These are phyloP conservation scores for Pedetes capensis DNA, from an alignment of 2,113 vertebrate genomes.

Conservation along the genomic window DNA sequence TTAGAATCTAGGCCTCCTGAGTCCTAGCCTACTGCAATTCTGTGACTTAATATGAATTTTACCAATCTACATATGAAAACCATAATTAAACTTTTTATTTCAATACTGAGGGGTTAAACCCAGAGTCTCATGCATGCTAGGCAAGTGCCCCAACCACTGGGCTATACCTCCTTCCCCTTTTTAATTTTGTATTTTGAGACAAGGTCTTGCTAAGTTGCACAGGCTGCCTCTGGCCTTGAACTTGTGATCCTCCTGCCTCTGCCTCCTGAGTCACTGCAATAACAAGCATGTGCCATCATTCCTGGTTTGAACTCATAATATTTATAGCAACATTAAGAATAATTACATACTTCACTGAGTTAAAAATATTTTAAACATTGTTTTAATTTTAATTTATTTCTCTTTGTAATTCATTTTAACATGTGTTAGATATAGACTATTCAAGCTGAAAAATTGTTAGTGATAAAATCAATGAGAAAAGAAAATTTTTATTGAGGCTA, in stretches of 20 bases:
- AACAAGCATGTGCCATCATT: no score
- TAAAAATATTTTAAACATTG: not conserved
- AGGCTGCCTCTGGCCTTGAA: no score
- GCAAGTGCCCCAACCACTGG: no score
- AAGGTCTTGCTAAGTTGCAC: no score
- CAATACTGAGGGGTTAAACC: no score
- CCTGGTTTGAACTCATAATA: not conserved
- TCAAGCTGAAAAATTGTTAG: not conserved
- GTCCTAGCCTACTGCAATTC: not conserved
- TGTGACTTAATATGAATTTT: not conserved
- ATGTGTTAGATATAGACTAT: not conserved
- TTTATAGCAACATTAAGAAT: not conserved
- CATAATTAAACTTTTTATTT: no score
- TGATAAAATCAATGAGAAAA: not conserved
- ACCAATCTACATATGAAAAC: not conserved
- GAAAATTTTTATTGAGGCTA: not conserved
- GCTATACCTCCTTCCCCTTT: no score
- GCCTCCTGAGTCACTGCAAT: no score
- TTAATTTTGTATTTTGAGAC: no score
- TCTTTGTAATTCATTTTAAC: not conserved
- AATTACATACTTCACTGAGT: not conserved
- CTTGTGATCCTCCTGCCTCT: no score
- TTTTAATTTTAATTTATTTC: not conserved
- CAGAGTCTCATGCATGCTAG: no score
- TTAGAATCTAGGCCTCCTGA: not conserved